A percentile compares a stretch with the other conserved stretches of the same genome.
phyloP scores from a whole-genome alignment of 2,113 vertebrate species.

The Sceloporus tristichus region DNA sequence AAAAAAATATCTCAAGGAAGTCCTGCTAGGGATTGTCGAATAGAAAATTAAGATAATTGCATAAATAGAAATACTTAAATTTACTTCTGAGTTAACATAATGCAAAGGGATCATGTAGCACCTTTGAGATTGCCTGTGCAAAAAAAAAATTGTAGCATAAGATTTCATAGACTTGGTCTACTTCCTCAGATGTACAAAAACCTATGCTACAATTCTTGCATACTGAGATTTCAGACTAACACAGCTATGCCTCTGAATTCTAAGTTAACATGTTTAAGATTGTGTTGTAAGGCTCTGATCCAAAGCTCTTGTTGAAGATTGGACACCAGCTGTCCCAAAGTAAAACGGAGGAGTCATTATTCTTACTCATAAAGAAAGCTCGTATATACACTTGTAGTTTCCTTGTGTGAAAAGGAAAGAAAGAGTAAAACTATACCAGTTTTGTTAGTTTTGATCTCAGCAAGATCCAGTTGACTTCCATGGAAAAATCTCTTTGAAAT shows the following conservation, averaged over 20 bases:
- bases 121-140: too few relatives aligned
- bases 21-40: slow-evolving; percentile 61
- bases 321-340: background rate
- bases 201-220: too few relatives aligned
- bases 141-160: too few relatives aligned
- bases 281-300: background rate
- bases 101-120: too few relatives aligned
- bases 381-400: background rate
- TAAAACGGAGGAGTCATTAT: background rate
- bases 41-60: slow-evolving; percentile 34
- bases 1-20: slow-evolving; percentile 65
- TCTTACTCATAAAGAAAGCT: background rate
- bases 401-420: background rate
- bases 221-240: too few relatives aligned
- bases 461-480: background rate
- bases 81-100: background rate
- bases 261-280: background rate
- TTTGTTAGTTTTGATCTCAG: background rate
- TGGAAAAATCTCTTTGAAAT: background rate
- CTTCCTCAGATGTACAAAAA: too few relatives aligned
- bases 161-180: too few relatives aligned
- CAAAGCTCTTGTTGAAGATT: background rate
- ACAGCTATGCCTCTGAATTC: background rate
- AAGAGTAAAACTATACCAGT: background rate
- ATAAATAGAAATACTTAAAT: slow-evolving; percentile 43